Evolutionary conservation across 1,140 invertebrate genomes (phyloP).

Genomic region (Sinonovacula constricta): DNA sequence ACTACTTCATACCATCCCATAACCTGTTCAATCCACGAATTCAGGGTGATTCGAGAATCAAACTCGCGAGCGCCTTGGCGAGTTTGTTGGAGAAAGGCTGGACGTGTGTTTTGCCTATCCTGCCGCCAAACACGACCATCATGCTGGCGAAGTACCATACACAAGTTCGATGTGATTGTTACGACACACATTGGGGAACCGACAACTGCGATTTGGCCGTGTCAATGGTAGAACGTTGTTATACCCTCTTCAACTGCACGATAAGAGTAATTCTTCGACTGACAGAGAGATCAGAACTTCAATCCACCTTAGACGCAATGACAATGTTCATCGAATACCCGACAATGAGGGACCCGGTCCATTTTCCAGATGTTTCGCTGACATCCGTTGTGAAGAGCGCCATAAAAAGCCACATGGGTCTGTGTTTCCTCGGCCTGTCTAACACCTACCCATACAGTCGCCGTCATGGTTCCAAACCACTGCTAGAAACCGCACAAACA

Average conservation of each 20-base stretch:
- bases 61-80: constrained; percentile 9
- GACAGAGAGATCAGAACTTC: constrained; percentile 37
- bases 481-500: constrained; percentile 29
- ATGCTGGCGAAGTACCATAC: constrained; percentile 27
- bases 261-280: constrained; percentile 28
- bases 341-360: constrained; percentile 39
- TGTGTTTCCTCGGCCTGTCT: constrained; percentile 33
- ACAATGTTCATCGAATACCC: constrained; percentile 47
- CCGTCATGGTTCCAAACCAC: constrained; percentile 20
- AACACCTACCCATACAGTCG: constrained; percentile 41
- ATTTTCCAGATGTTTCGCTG: constrained; percentile 39
- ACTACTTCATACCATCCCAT: constrained; percentile 44
- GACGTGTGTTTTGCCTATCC: constrained; percentile 36
- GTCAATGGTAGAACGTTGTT: constrained; percentile 42
- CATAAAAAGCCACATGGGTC: constrained; percentile 34
- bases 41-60: constrained; percentile 38
- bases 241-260: constrained; percentile 37
- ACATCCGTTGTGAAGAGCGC: constrained; percentile 25
- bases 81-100: constrained; percentile 37
- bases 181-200: constrained; percentile 38
- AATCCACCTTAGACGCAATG: constrained; percentile 34
- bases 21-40: constrained; percentile 35
- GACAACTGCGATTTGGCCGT: constrained; percentile 38
- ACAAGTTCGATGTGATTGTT: constrained; percentile 41
- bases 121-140: constrained; percentile 45